Evolutionary conservation across 2,113 vertebrate species (phyloP).

Genomic region (Triplophysa siluroides): DNA sequence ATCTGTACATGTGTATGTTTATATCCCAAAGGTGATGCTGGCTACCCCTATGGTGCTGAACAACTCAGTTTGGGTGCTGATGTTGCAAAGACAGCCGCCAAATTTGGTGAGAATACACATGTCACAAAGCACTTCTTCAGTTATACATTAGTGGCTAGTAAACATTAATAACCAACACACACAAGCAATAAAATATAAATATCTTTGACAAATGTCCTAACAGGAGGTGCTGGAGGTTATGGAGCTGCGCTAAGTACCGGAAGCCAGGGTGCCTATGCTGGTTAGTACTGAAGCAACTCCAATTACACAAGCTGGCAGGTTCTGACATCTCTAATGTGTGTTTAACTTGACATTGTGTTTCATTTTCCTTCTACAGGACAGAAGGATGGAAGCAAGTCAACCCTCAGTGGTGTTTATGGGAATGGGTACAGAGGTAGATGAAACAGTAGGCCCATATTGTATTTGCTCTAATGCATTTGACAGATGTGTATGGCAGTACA

Average conservation of each 20-base stretch:
- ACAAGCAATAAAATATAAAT: neutral
- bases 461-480: too few relatives aligned
- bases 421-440: conserved; percentile 73
- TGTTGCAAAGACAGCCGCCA: conserved; percentile 63
- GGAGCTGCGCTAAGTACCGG: conserved; percentile 14
- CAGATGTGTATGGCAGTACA: too few relatives aligned
- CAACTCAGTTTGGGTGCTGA: conserved; percentile 65
- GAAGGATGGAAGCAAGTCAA: conserved; percentile 66
- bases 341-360: neutral
- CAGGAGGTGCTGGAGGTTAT: conserved; percentile 25
- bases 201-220: neutral
- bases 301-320: neutral
- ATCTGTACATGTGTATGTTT: neutral
- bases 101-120: conserved; percentile 65
- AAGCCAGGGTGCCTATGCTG: conserved; percentile 20
- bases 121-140: too few relatives aligned
- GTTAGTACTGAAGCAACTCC: neutral
- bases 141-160: neutral
- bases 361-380: conserved; percentile 59
- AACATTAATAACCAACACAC: neutral
- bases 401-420: conserved; percentile 61
- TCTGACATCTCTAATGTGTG: neutral
- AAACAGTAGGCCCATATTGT: neutral
- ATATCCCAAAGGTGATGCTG: conserved; percentile 60
- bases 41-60: conserved; percentile 69